phyloP scores from a whole-genome alignment of 2,113 vertebrate genomes.

The Panthera leo region DNA sequence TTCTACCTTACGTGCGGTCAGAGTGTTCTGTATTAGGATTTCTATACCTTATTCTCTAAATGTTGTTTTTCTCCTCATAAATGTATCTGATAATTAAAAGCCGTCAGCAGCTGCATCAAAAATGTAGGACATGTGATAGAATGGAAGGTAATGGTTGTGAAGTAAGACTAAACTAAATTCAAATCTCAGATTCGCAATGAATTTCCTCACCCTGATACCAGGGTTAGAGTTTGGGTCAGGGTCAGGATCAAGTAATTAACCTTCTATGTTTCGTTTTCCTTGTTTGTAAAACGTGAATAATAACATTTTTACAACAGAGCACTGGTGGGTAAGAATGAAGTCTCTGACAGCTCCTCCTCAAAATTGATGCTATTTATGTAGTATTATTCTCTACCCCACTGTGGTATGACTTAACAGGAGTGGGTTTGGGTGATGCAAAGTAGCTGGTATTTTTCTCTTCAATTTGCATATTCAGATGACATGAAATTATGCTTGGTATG shows the following conservation, averaged over 20 bases:
- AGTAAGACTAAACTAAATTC: not conserved
- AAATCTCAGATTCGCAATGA: not conserved
- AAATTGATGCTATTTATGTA: not conserved
- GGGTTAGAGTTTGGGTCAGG: not conserved
- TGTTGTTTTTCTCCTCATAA: not conserved
- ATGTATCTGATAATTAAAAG: not conserved
- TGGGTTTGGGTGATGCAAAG: not conserved
- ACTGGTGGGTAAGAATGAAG: not conserved
- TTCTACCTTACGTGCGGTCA: not conserved
- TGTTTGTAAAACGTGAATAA: not conserved
- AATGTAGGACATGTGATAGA: not conserved
- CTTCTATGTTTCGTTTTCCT: not conserved
- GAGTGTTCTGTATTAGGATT: not conserved
- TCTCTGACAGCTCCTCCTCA: not conserved
- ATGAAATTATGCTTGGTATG: not conserved
- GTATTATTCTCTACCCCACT: not conserved
- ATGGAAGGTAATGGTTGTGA: not conserved
- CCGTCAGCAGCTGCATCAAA: not conserved
- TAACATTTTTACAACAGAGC: not conserved
- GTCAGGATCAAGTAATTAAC: not conserved
- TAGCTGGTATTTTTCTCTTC: not conserved
- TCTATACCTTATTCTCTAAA: not conserved
- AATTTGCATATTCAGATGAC: not conserved
- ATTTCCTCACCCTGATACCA: not conserved
- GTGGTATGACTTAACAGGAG: not conserved